phyloP scores from a whole-genome alignment of 2,113 vertebrate genomes.

The Chrysemys picta region DNA sequence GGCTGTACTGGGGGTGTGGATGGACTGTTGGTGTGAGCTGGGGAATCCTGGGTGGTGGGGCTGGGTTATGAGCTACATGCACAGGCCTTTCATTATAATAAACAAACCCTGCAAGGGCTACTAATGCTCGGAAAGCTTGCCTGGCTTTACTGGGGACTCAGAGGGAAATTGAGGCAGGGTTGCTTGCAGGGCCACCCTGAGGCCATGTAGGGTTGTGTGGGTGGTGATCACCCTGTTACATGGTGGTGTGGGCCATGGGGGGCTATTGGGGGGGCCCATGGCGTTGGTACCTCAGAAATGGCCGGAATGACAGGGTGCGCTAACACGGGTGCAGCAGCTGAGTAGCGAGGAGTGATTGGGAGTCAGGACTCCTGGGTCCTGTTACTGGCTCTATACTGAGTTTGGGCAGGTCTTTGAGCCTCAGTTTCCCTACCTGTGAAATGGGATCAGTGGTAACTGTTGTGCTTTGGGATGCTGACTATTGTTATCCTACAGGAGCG shows the following conservation, averaged over 20 bases:
- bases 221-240: too few relatives aligned
- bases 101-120: too few relatives aligned
- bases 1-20: neutral
- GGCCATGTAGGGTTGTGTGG: too few relatives aligned
- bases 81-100: too few relatives aligned
- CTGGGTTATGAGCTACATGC: too few relatives aligned
- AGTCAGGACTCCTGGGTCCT: neutral
- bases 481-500: neutral
- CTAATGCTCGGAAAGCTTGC: neutral
- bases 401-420: neutral
- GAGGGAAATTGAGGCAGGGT: neutral
- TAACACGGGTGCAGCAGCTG: too few relatives aligned
- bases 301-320: too few relatives aligned
- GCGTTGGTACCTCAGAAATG: too few relatives aligned
- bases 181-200: too few relatives aligned
- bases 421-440: neutral
- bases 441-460: neutral
- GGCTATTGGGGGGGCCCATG: too few relatives aligned
- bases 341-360: neutral
- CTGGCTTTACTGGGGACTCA: neutral
- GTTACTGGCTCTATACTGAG: neutral
- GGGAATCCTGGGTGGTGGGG: neutral
- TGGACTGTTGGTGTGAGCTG: neutral
- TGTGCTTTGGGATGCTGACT: neutral
- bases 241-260: too few relatives aligned